phyloP scores from a whole-genome alignment of 2,113 vertebrate genomes.

The Heterochromis multidens region DNA sequence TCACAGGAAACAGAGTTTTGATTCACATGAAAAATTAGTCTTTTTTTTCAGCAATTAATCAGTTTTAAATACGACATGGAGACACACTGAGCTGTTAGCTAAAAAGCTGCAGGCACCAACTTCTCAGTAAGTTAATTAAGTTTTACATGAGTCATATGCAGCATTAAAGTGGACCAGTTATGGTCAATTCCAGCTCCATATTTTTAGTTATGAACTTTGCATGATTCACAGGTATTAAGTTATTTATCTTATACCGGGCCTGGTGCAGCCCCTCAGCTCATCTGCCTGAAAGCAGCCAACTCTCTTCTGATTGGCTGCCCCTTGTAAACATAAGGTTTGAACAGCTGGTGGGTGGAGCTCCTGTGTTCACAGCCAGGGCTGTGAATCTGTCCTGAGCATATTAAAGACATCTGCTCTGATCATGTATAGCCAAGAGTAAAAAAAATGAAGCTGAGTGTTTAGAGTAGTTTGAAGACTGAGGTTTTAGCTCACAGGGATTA shows the following conservation, averaged over 20 bases:
- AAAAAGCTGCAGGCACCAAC: not conserved
- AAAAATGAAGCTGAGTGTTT: not conserved
- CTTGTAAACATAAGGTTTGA: not conserved
- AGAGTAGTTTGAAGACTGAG: not conserved
- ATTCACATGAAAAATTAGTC: not conserved
- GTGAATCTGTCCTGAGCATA: not conserved
- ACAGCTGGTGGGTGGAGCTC: not conserved
- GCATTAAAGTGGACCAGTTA: not conserved
- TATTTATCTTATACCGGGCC: accelerated
- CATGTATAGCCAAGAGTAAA: too few relatives aligned
- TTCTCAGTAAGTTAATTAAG: not conserved
- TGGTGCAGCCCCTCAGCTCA: not conserved
- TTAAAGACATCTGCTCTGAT: too few relatives aligned
- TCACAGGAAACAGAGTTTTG: not conserved
- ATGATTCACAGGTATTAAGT: not conserved
- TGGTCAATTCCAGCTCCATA: not conserved
- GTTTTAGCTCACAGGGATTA: not conserved
- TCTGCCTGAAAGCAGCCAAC: not conserved
- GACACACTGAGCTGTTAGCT: not conserved
- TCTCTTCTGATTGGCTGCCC: not conserved
- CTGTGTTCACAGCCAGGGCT: not conserved
- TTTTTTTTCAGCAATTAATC: not conserved
- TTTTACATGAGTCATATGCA: not conserved
- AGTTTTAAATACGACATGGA: not conserved
- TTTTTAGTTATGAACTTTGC: not conserved